phyloP scores from a whole-genome alignment of 2,113 vertebrate species.

The Scalopus aquaticus region DNA sequence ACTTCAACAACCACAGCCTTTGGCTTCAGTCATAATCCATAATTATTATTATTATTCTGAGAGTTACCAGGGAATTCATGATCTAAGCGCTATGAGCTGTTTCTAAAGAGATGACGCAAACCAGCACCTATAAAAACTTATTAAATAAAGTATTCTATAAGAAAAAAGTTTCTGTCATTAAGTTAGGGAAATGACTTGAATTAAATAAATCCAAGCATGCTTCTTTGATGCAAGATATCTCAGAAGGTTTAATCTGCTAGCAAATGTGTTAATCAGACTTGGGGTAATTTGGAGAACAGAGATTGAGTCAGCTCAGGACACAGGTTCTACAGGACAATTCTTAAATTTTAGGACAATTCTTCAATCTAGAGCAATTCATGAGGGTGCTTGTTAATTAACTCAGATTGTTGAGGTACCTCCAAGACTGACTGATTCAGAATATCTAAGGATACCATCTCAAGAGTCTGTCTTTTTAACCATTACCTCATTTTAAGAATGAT shows the following conservation, averaged over 20 bases:
- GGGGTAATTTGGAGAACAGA: background rate
- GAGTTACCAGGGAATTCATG: background rate
- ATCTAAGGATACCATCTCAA: background rate
- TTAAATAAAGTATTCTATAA: background rate
- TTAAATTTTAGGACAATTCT: background rate
- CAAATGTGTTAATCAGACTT: background rate
- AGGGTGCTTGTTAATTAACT: background rate
- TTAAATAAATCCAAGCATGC: slow-evolving; percentile 17
- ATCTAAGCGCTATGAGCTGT: background rate
- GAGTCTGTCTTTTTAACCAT: background rate
- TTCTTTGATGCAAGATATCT: background rate
- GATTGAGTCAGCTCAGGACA: background rate
- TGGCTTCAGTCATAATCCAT: background rate
- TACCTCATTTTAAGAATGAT: background rate
- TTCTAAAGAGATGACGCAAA: background rate
- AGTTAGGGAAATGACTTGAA: background rate
- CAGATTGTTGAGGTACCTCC: background rate
- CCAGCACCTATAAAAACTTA: background rate
- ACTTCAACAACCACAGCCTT: background rate
- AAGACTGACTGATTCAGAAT: background rate
- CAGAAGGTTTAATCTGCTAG: background rate
- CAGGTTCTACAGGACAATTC: background rate
- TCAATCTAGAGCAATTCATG: background rate
- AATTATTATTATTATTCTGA: background rate
- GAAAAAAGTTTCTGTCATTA: background rate